Base-by-base conservation (phyloP, 2,113 vertebrate genomes). In the Gallinago undulata region DNA sequence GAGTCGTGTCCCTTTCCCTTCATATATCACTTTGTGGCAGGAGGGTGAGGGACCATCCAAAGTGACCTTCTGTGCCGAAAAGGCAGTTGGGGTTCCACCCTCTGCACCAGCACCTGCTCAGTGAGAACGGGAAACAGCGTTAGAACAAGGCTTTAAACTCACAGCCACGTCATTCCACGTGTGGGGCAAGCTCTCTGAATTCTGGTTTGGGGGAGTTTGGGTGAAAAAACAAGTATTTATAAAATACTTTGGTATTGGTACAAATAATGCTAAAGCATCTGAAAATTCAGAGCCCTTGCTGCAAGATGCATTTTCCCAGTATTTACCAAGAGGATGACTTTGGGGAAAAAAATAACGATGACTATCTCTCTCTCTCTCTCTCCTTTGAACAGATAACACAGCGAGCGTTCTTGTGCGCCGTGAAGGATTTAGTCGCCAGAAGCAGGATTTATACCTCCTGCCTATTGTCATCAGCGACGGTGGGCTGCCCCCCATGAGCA, bases 391-490 rank as follows among this genome's bases (percentile, higher is more conserved):
- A 99, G 99, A 99, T 96, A 99, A 98, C 95, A 99, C 99, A 0
- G 99, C 99, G 8, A 98, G 98, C 0, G 96, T 99, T 75, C 98
- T 98, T 2, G 98, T 99, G 17, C 97, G 98, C 16, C 98, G 98
- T 1, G 98, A 99, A 43, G 98, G 97, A 1, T 99, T 99, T 96
- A 99, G 98, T 47, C 98, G 99, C 5, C 98, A 99, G 85, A 98
- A 98, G 60, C 99, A 99, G 97, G 99, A 99, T 7, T 63, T 99
- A 10, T 99, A 99, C 96, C 98, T 98, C 27, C 98, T 99, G 13
- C 99, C 99, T 39, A 98, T 99, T 3, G 98, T 99, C 89, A 99
- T 99, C 93, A 99, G 98, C 0, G 99, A 99, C 27, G 99, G 99
- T 2, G 99, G 99, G 1, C 80, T 97, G 13, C 99, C 99, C 0